Conservation (phyloP, 1,140 invertebrate species). For the Ephestia elutella region DNA sequence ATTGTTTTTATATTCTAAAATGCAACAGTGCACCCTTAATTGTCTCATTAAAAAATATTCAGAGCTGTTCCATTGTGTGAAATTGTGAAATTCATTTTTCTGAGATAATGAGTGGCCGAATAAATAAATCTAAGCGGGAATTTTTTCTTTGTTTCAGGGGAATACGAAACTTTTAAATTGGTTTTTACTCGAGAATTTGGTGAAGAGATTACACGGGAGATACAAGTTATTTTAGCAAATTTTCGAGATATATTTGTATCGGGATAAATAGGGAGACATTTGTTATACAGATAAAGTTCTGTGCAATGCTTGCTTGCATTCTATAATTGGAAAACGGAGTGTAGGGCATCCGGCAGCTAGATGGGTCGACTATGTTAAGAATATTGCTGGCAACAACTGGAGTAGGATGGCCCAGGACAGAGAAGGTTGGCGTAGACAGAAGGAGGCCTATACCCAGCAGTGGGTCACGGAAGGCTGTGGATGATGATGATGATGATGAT, state of each 20-base stretch:
- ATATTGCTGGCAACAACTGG: no score
- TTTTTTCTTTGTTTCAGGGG: neutral
- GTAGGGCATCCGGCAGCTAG: no score
- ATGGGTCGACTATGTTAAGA: no score
- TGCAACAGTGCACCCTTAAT: neutral
- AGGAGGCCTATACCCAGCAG: no score
- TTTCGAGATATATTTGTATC: neutral
- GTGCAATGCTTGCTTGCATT: no score
- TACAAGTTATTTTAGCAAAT: neutral
- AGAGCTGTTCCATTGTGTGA: neutral
- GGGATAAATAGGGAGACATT: neutral
- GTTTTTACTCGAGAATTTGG: neutral
- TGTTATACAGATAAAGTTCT: neutral
- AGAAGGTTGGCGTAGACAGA: no score
- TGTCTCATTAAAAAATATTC: neutral
- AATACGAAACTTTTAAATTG: neutral
- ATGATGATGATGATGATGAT: no score
- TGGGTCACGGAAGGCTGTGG: no score
- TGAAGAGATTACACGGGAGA: neutral
- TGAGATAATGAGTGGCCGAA: neutral
- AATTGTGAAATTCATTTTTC: constrained; percentile 1
- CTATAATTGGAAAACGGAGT: no score
- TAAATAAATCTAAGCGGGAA: constrained; percentile 2
- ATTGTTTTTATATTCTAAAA: neutral
- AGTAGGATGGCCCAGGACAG: no score